Base-by-base conservation (phyloP, 2,797 vertebrate species). In the Aotus griseimembra region DNA sequence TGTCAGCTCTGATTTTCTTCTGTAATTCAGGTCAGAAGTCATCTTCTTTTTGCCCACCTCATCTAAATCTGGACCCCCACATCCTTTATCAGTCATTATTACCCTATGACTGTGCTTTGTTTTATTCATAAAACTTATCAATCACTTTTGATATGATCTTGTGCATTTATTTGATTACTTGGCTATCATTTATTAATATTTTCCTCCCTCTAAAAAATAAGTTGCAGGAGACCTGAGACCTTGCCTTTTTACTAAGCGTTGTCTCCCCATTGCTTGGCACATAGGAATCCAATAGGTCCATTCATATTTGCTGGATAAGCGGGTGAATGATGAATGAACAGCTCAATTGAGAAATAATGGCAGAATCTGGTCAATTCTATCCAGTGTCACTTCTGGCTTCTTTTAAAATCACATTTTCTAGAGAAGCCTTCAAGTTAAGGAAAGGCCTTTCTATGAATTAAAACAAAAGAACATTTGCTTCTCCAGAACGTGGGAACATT, bases 341-440 rank as follows among this genome's bases (percentile, higher is more conserved):
- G 77, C 7, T 87, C 10, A 73, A 13, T 5, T 19, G n/a, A 93
- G 81, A 81, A 79, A 91, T 46, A 75, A 12, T 9, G 55, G 30
- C 28, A 57, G 46, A 39, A 39, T 82, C 30, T 88, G 80, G 39
- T 73, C 11, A 92, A 11, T 61, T 75, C 44, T 19, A 44, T 36
- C 17, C 46, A 86, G 85, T 5, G 36, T 26, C 12, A 73, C 28
- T 41, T 90, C 48, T 87, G 72, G 73, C 22, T 85, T 84, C 73
- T 81, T 80, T 77, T 64, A 70, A 97, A 93, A 72, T 93, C 50
- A n/a, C 8, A 75, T 75, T 90, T 92, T 73, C 77, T 50, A 20
- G 77, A 72, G 88, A 95, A 92, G 52, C 8, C n/a, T 19, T 46
- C 26, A 44, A 41, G 12, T 41, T 55, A 83, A 95, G n/a, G 58